Percentiles rank a stretch among this genome's conserved stretches.
These are phyloP conservation scores for Bimastos eiseni DNA, from an alignment of 2,888 invertebrate species.

Conservation along the genomic window DNA sequence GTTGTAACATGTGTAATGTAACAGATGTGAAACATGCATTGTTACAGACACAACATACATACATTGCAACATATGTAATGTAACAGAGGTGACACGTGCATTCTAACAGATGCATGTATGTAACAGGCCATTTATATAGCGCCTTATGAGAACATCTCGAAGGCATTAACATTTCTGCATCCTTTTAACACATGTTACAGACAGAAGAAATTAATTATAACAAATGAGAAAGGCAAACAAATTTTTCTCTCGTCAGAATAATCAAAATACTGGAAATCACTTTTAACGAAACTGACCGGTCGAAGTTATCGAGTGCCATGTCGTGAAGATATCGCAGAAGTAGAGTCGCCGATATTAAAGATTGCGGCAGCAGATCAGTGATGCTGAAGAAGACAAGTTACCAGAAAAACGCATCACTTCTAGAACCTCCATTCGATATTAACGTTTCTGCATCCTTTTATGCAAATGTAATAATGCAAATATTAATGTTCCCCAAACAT, in stretches of 20 bases:
- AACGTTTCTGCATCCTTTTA: background rate
- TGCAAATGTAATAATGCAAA: too few species aligned
- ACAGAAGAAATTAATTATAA: too few species aligned
- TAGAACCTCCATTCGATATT: too few species aligned
- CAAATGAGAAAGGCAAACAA: too few species aligned
- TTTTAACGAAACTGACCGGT: conserved; percentile 68
- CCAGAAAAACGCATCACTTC: background rate
- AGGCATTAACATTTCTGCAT: too few species aligned
- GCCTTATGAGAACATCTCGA: too few species aligned
- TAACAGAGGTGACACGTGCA: too few species aligned
- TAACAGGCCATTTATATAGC: too few species aligned
- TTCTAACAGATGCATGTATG: background rate
- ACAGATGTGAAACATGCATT: background rate
- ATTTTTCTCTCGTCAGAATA: background rate
- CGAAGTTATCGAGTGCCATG: conserved; percentile 91
- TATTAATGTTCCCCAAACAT: too few species aligned
- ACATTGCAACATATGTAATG: too few species aligned
- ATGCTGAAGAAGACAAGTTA: conserved; percentile 43
- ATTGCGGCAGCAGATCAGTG: conserved; percentile 75
- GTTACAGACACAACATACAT: background rate
- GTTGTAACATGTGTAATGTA: background rate
- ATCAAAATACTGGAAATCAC: background rate
- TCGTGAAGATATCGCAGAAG: conserved; percentile 88
- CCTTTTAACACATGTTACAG: too few species aligned
- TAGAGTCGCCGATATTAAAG: conserved; percentile 80